Conservation (phyloP, 1,140 invertebrate genomes). For the Rhynchophorus ferrugineus region DNA sequence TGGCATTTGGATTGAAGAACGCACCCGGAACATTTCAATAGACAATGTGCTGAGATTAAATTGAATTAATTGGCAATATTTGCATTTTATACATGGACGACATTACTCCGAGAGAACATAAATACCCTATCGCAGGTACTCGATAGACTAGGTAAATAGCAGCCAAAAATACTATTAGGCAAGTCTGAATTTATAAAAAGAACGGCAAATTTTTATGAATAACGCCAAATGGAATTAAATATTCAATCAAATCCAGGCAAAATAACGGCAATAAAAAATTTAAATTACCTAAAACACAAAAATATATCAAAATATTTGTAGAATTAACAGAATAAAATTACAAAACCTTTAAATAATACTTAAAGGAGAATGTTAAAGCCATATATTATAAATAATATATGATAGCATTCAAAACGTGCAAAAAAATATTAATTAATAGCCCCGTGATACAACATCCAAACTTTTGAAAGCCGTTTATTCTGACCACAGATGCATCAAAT, state of each 20-base stretch:
- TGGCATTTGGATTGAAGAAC: conserved; percentile 42
- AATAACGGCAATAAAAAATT: conserved; percentile 33
- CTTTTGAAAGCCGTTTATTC: conserved; percentile 8
- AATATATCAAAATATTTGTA: conserved; percentile 34
- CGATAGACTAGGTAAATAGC: neutral
- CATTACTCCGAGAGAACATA: conserved; percentile 16
- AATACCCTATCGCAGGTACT: neutral
- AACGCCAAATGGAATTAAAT: conserved; percentile 37
- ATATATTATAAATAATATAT: conserved; percentile 9
- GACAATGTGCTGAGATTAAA: conserved; percentile 26
- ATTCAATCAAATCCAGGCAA: conserved; percentile 37
- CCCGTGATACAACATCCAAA: conserved; percentile 12
- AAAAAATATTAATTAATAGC: conserved; percentile 23
- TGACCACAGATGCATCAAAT: conserved; percentile 12
- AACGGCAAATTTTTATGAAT: conserved; percentile 17
- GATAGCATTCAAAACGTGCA: conserved; percentile 11
- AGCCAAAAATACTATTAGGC: no score
- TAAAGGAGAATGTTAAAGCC: conserved; percentile 27
- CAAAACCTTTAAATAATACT: conserved; percentile 31
- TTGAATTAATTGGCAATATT: conserved; percentile 9
- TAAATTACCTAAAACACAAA: conserved; percentile 27
- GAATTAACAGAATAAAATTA: no score
- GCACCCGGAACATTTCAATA: conserved; percentile 36
- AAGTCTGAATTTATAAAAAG: conserved; percentile 2
- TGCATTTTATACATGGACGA: conserved; percentile 20